phyloP scores from a whole-genome alignment of 2,888 invertebrate genomes.

The Laothoe populi region DNA sequence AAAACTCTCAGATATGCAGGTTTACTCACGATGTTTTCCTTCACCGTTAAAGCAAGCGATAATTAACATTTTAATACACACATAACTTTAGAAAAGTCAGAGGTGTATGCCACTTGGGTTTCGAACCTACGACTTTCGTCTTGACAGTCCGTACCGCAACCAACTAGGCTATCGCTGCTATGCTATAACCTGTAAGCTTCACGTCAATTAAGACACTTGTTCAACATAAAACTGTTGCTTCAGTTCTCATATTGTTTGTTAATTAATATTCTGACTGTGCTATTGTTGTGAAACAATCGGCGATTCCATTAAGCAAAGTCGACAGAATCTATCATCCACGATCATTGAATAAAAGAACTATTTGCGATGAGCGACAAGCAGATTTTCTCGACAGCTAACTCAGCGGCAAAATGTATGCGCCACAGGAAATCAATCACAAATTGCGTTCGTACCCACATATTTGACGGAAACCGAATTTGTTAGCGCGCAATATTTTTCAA shows the following conservation, averaged over 20 bases:
- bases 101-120: too few relatives aligned
- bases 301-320: background rate
- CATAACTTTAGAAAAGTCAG: too few relatives aligned
- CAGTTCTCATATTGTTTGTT: background rate
- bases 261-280: background rate
- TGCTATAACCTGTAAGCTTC: too few relatives aligned
- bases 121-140: too few relatives aligned
- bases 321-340: constrained; percentile 40
- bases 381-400: constrained; percentile 48
- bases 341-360: constrained; percentile 48
- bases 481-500: constrained; percentile 52
- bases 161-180: too few relatives aligned
- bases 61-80: too few relatives aligned
- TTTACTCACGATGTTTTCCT: too few relatives aligned
- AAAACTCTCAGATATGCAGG: too few relatives aligned
- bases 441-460: constrained; percentile 59
- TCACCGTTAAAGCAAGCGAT: too few relatives aligned
- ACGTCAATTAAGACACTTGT: too few relatives aligned
- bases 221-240: background rate
- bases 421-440: constrained; percentile 71
- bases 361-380: constrained; percentile 37
- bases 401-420: constrained; percentile 50
- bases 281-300: background rate
- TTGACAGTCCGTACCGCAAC: too few relatives aligned
- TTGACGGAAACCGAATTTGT: constrained; percentile 63